phyloP scores from a whole-genome alignment of 1,140 invertebrate genomes.

The Danaus plexippus region DNA sequence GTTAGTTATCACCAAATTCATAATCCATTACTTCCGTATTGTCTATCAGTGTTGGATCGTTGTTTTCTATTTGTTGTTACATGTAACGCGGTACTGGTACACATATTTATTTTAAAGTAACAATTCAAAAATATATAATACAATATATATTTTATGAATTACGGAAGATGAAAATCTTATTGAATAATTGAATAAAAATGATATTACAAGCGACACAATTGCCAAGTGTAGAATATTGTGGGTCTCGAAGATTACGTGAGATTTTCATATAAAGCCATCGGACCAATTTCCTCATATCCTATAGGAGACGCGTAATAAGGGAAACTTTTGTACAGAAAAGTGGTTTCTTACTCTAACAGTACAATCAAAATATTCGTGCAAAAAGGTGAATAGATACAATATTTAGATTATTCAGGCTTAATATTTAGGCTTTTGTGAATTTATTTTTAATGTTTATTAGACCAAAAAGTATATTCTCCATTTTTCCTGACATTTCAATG shows the following conservation, averaged over 20 bases:
- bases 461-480: too few species aligned
- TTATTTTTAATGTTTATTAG: not conserved
- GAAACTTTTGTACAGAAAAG: slow-evolving; percentile 63
- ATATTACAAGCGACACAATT: slow-evolving; percentile 31
- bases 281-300: slow-evolving; percentile 69
- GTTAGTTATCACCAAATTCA: too few species aligned
- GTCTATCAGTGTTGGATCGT: too few species aligned
- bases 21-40: too few species aligned
- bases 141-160: too few species aligned
- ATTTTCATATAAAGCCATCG: slow-evolving; percentile 70
- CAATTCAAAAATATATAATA: too few species aligned
- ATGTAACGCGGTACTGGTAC: too few species aligned
- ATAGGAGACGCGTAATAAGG: slow-evolving; percentile 63
- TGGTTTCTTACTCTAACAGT: slow-evolving; percentile 60
- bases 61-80: too few species aligned
- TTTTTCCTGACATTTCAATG: too few species aligned
- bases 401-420: slow-evolving; percentile 43
- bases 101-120: too few species aligned
- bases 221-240: slow-evolving; percentile 56
- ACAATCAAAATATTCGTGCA: slow-evolving; percentile 50
- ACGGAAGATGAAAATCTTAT: not conserved
- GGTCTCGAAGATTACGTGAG: slow-evolving; percentile 59
- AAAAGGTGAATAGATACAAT: slow-evolving; percentile 50
- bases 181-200: slow-evolving; percentile 14
- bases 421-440: slow-evolving; percentile 55